Percentiles rank a stretch among this genome's conserved stretches.
These are phyloP conservation scores for Euplexia lucipara DNA, from an alignment of 2,888 invertebrate genomes.

Conservation along the genomic window DNA sequence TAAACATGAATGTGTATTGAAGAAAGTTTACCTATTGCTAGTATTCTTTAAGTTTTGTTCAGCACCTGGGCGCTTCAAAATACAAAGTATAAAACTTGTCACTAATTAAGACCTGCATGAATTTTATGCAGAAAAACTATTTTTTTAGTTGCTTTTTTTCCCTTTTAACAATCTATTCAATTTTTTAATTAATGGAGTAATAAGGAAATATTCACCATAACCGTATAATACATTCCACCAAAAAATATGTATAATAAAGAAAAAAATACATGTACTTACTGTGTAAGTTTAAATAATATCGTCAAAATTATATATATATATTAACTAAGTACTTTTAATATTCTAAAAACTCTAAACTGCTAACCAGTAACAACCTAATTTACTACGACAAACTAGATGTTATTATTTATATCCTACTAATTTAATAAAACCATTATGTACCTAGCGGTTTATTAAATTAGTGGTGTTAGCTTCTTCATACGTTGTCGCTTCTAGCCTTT, in stretches of 20 bases:
- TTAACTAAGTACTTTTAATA: neutral
- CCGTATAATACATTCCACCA: constrained; percentile 3
- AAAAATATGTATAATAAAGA: constrained; percentile 6
- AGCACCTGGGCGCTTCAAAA: neutral
- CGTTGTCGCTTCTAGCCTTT: constrained; percentile 21
- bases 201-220: neutral
- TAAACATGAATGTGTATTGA: neutral
- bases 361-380: constrained; percentile 28
- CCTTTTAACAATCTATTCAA: too few species aligned
- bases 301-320: neutral
- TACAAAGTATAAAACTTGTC: neutral
- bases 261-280: neutral
- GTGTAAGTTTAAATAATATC: neutral
- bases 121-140: constrained; percentile 1
- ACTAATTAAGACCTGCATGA: neutral
- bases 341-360: constrained; percentile 12
- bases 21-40: neutral
- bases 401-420: constrained; percentile 60
- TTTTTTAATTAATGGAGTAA: neutral
- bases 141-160: too few species aligned
- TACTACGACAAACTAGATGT: constrained; percentile 24
- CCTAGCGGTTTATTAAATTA: constrained; percentile 60
- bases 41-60: neutral
- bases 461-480: constrained; percentile 45
- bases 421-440: constrained; percentile 55